Base-by-base conservation (phyloP, 2,888 invertebrate species). In the Amaurobius ferox region DNA sequence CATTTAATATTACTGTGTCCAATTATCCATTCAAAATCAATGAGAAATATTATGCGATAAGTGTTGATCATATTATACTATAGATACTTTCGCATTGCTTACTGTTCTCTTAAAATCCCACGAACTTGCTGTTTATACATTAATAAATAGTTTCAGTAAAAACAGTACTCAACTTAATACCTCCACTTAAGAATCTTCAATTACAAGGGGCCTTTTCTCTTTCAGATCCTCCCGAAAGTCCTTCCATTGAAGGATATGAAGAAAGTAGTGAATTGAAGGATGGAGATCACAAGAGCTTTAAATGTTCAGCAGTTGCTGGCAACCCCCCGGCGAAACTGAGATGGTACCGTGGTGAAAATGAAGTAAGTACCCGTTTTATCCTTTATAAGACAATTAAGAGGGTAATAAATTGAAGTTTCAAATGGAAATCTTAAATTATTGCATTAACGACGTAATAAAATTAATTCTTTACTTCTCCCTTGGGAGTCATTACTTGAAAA, bases 211-310 rank as follows among this genome's bases (percentile, higher is more conserved):
- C 5, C 5, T 35, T 13, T 23, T 67, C 16, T n/a, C 6, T 32
- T 80, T 55, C 23, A 89, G 89, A 89, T 85, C 87, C 89, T 26
- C 89, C 89, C 19, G 88, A 88, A 79, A 35, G 48, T n/a, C 89
- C 88, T 32, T 87, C 73, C 70, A 77, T 89, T 62, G 39, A 79
- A 48, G 88, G 88, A 6, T 87, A 88, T 32, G 83, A 87, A 26
- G 85, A 87, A 23, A 66, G 67, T 48, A 26, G 29, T 11, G 73
- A 88, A 55, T 55, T 88, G n/a, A 48, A 55, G 44, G 81, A 73
- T 32, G 87, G 88, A 16, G 79, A 81, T 66, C 77, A 86, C n/a
- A 77, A 88, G 39, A 83, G 86, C 71, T 88, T 88, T 67, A 88
- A 86, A 55, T 89, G 88, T 81, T 80, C 86, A n/a, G 74, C 85